phyloP scores from a whole-genome alignment of 2,113 vertebrate species.

The Misgurnus mizolepis region DNA sequence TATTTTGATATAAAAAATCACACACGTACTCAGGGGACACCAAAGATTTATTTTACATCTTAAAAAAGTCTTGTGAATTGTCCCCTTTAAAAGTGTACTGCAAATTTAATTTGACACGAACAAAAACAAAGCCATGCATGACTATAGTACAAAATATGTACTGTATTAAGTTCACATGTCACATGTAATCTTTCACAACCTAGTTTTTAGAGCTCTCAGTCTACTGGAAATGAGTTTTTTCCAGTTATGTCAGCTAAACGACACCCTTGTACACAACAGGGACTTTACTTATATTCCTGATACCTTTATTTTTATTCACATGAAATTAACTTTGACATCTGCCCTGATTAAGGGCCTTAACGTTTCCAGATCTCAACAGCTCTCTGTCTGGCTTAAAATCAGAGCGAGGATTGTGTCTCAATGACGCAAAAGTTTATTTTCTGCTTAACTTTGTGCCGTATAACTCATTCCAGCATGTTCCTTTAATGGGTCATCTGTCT shows the following conservation, averaged over 20 bases:
- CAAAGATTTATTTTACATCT: neutral
- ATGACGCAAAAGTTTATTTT: constrained; percentile 30
- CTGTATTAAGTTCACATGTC: neutral
- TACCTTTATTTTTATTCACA: neutral
- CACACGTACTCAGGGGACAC: too few species aligned
- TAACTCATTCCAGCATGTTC: constrained; percentile 34
- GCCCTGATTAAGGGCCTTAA: neutral
- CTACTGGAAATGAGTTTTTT: neutral
- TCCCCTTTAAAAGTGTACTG: neutral
- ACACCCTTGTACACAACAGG: neutral
- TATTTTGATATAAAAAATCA: too few species aligned
- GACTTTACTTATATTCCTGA: neutral
- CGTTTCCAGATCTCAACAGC: neutral
- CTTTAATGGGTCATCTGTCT: constrained; percentile 43
- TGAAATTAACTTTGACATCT: neutral
- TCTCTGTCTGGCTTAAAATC: constrained; percentile 24
- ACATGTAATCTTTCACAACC: neutral
- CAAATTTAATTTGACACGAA: neutral
- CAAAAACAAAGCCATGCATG: neutral
- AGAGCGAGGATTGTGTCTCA: constrained; percentile 13
- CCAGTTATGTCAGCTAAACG: neutral
- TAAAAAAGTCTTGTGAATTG: neutral
- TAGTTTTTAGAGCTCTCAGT: neutral
- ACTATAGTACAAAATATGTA: neutral
- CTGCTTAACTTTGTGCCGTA: constrained; percentile 43